Conservation (phyloP, 2,113 vertebrate species). For the Alligator mississippiensis region DNA sequence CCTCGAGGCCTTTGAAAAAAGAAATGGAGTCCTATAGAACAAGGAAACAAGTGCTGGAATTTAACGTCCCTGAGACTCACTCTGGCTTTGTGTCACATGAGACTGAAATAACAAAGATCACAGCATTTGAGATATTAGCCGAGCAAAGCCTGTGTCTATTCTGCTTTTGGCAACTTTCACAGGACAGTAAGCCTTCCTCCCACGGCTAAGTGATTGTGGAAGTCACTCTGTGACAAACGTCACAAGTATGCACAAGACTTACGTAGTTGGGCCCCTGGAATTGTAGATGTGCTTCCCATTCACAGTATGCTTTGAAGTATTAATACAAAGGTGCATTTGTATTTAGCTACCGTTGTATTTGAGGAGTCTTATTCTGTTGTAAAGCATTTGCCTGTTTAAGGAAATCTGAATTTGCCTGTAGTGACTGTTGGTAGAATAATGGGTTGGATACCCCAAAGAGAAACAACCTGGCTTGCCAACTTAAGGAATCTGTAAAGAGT, state of each 20-base stretch:
- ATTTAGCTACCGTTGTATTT: background rate
- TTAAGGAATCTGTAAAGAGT: background rate
- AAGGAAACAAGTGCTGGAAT: background rate
- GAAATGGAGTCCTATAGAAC: background rate
- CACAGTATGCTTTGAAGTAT: too few species aligned
- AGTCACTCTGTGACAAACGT: background rate
- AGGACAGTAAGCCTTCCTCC: background rate
- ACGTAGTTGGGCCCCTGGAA: background rate
- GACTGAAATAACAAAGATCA: background rate
- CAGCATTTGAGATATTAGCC: background rate
- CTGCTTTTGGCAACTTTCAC: background rate
- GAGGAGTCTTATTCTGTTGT: background rate
- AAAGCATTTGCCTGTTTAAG: background rate
- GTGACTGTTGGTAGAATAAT: background rate
- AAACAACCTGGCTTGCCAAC: background rate
- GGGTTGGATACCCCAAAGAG: background rate
- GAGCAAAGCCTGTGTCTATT: background rate
- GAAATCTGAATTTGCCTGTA: background rate
- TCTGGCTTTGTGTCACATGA: background rate
- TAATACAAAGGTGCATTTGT: background rate
- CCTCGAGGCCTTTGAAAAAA: background rate
- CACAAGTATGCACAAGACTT: background rate
- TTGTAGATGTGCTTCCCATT: background rate
- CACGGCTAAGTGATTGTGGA: background rate
- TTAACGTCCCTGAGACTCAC: background rate